Percentiles rank a stretch among this genome's conserved stretches.
Evolutionary conservation across 2,113 vertebrate species (phyloP).

Genomic region (Phycodurus eques): DNA sequence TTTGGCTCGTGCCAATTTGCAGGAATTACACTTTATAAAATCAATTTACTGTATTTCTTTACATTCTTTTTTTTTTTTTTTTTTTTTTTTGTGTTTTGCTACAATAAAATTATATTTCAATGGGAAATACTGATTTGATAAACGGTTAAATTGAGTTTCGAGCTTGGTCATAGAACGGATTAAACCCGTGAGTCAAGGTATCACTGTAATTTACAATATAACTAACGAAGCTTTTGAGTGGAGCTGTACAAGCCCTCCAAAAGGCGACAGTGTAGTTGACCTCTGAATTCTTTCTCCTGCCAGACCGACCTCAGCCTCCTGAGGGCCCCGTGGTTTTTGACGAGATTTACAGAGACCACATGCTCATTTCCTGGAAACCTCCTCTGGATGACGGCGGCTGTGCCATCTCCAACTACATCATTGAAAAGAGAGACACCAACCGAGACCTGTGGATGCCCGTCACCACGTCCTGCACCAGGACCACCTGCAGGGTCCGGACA

Average conservation of each 20-base stretch:
- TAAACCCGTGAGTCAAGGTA: no score
- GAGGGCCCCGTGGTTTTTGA: constrained; percentile 92
- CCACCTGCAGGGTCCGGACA: constrained; percentile 78
- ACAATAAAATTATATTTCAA: no score
- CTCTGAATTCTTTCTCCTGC: constrained; percentile 2
- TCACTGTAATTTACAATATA: no score
- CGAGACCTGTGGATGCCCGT: constrained; percentile 98
- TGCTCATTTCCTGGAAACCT: constrained; percentile 95
- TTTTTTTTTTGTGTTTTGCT: no score
- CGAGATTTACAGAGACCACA: constrained; percentile 90
- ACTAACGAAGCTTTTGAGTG: no score
- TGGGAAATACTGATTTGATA: no score
- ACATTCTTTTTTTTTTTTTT: no score
- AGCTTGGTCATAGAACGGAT: no score
- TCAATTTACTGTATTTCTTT: no score
- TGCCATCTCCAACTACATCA: constrained; percentile 91
- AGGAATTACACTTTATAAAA: no score
- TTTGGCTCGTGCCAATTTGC: no score
- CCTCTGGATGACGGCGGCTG: constrained; percentile 96
- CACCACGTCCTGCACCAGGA: constrained; percentile 86
- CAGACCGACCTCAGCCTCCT: constrained; percentile 93
- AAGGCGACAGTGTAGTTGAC: background rate
- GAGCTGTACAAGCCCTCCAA: background rate
- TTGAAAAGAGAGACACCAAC: constrained; percentile 93
- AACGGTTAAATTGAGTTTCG: no score